Conservation (phyloP, 2,888 invertebrate genomes). For the Synanthedon formicaeformis region DNA sequence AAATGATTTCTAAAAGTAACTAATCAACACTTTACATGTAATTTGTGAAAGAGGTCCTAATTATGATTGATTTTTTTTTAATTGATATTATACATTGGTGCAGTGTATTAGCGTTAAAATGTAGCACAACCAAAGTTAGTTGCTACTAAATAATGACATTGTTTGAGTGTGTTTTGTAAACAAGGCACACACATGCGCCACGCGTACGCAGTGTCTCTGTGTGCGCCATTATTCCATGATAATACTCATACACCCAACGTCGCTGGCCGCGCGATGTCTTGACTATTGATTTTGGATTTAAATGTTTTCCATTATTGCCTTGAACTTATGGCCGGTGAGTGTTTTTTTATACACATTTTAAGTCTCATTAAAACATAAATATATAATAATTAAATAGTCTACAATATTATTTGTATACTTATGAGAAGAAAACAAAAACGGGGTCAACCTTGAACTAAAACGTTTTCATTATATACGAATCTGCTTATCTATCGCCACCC, state of each 20-base stretch:
- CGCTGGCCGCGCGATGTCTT: conserved; percentile 48
- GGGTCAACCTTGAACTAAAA: background rate
- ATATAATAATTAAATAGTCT: too few relatives aligned
- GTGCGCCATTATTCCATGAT: conserved; percentile 32
- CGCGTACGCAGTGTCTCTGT: conserved; percentile 6
- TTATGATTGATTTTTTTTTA: too few relatives aligned
- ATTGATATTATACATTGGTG: too few relatives aligned
- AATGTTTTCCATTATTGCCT: conserved; percentile 35
- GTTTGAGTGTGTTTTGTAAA: conserved; percentile 54
- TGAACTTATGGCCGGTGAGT: conserved; percentile 66
- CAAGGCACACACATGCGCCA: conserved; percentile 31
- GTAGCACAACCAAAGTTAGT: conserved; percentile 10
- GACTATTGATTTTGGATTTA: conserved; percentile 56
- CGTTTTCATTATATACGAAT: background rate
- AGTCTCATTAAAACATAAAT: background rate
- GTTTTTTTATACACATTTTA: conserved; percentile 2
- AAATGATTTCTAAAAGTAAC: too few relatives aligned
- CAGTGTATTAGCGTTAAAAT: too few relatives aligned
- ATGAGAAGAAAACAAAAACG: background rate
- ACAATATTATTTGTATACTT: background rate
- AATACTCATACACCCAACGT: conserved; percentile 44
- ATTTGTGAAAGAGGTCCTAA: too few relatives aligned
- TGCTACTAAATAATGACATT: conserved; percentile 49
- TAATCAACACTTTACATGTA: too few relatives aligned
- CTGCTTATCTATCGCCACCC: background rate